Base-by-base conservation (phyloP, 1,140 invertebrate genomes). In the Heliothis subflexa region DNA sequence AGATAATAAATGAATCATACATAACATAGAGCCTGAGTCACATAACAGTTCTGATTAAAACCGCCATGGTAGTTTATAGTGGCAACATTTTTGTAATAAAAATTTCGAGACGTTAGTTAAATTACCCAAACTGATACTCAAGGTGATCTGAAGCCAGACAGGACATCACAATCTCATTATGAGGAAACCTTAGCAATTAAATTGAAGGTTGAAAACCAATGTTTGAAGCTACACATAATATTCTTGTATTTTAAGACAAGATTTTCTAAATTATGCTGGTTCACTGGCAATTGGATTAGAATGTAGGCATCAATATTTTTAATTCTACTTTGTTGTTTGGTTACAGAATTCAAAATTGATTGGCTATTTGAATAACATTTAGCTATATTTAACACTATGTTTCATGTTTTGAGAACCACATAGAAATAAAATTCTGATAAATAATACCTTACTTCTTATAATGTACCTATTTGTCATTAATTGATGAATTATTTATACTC, bases 131-230 rank as follows among this genome's bases (percentile, higher is more conserved):
- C 55, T 12, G 11, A 10, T 16, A 33, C 45, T 52, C 59, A 62
- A 75, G 73, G 59, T 33, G n/a, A 78, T 61, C 68, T 55, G 83
- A 87, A 87, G 81, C 85, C 85, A 72, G 57, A 85, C 81, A 85
- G 80, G 50, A 77, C 81, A 80, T 86, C 81, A 86, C 86, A 88
- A 87, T 87, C 85, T 77, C 59, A 82, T 88, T 88, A 85, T 78
- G 47, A 77, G 40, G 87, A 87, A 87, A 81, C 87, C 87, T 52
- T 84, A 83, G 47, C 10, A 75, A n/a, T 18, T 54, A 75, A 62
- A 50, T 45, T 74, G 25, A 64, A 64, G 73, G 73, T 75, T 54
- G 47, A 52, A 52, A 52, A 50, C 33, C 11, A 62, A 62, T 33
- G 61, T 40, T 70, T 49, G 47, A 50, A 45, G 25, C 14, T 21